Evolutionary conservation across 2,888 invertebrate species (phyloP), one percentile per base, ranked within the genome.

Genomic region (Noctuana brunneofusca): DNA sequence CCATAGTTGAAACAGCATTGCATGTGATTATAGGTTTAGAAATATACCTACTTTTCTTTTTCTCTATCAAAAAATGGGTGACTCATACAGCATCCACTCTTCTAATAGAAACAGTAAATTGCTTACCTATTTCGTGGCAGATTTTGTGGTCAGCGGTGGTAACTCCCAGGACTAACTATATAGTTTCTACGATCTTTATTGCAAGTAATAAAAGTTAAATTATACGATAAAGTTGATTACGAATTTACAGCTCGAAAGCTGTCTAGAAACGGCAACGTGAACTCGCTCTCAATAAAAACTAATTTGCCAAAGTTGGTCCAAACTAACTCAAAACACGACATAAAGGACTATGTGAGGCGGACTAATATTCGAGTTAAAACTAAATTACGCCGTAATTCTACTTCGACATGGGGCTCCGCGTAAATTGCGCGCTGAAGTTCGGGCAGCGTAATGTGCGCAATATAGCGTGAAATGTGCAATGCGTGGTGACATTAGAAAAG

Each of bases 281-380:
- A 41, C 56, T 46, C 18, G 27, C 38, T 5, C 14, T 38, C 58
- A 50, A 58, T 58, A 58, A 58, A 50, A 58, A 58, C 58, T 58
- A 58, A 58, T 58, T 58, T 41, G 24, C 12, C 24, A 27, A 58
- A 58, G 50, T 58, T 58, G 5, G 50, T 11, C n/a, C 48, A 48
- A 58, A 49, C 58, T 58, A 58, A 22, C 48, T 57, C 50, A 58
- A 50, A 58, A 58, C 35, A 58, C 50, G 50, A 50, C 35, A 50
- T 35, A 58, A 58, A 58, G 58, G 57, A 58, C 16, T 50, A 38
- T 38, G 14, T 38, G 49, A 58, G 24, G 35, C 35, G 58, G 58
- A 50, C 58, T 38, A 58, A 58, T 58, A 38, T 14, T 49, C 24
- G 38, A 49, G 58, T 58, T 58, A 49, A 58, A 58, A 58, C 49